Percentiles rank a stretch among this genome's conserved stretches.
phyloP scores from a whole-genome alignment of 2,113 vertebrate species.

The Actenoides hombroni region DNA sequence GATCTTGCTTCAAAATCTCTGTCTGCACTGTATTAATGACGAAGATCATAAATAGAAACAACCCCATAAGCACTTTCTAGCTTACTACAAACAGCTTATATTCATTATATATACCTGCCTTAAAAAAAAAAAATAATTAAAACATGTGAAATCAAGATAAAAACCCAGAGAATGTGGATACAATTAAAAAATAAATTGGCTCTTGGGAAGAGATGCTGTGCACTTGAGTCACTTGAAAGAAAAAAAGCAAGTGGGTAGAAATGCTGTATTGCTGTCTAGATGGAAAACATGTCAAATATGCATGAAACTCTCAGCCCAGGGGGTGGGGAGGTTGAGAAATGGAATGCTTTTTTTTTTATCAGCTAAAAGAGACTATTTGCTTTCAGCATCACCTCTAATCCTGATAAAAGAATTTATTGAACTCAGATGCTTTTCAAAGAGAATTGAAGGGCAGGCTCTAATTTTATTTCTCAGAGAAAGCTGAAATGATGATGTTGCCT shows the following conservation, averaged over 20 bases:
- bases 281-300: constrained; percentile 74
- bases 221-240: constrained; percentile 4
- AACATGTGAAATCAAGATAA: neutral
- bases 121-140: neutral
- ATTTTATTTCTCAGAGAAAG: constrained; percentile 38
- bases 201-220: neutral
- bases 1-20: neutral
- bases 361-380: constrained; percentile 50
- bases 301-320: constrained; percentile 49
- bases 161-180: neutral
- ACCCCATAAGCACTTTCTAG: neutral
- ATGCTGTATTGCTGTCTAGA: constrained; percentile 12
- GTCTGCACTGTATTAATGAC: neutral
- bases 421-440: constrained; percentile 55
- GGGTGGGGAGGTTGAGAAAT: constrained; percentile 29
- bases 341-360: constrained; percentile 45
- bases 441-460: constrained; percentile 38
- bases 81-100: neutral
- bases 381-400: constrained; percentile 69
- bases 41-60: neutral
- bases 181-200: constrained; percentile 27
- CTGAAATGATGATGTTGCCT: neutral
- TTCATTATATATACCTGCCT: neutral
- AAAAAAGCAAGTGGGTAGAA: constrained; percentile 16
- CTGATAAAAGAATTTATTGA: constrained; percentile 64